Evolutionary conservation across 1,140 invertebrate genomes (phyloP).

Genomic region (Oncopodura yosiiana): DNA sequence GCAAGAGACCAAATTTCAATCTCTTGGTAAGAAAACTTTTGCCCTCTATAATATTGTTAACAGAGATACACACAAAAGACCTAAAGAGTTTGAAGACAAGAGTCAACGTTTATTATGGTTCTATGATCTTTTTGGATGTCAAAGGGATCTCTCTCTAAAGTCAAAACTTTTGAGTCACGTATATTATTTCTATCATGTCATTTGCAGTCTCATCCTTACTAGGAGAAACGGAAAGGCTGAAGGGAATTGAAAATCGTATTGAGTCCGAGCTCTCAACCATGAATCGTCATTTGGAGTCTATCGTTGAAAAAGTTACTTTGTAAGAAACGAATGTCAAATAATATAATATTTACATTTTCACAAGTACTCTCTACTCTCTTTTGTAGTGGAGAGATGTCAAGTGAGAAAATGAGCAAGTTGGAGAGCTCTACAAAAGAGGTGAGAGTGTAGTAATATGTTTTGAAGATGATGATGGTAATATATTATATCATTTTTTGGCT

Average conservation of each 20-base stretch:
- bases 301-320: too few relatives aligned
- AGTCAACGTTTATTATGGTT: background rate
- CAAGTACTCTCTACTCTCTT: too few relatives aligned
- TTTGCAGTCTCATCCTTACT: conserved; percentile 13
- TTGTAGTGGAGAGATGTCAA: too few relatives aligned
- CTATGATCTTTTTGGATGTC: background rate
- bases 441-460: background rate
- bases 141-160: background rate
- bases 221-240: conserved; percentile 8
- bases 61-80: background rate
- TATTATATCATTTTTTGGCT: too few relatives aligned
- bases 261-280: conserved; percentile 20
- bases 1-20: conserved; percentile 27
- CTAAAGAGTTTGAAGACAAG: background rate
- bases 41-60: background rate
- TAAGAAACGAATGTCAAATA: too few relatives aligned
- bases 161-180: background rate
- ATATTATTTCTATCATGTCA: background rate
- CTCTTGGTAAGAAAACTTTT: background rate
- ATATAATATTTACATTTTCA: too few relatives aligned
- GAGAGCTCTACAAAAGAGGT: background rate
- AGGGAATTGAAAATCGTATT: conserved; percentile 17
- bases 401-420: too few relatives aligned
- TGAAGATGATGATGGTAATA: background rate
- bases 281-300: conserved; percentile 18